Base-by-base conservation (phyloP, 53 echinoderm and acorn worm genomes). In the Mesocentrotus franciscanus region DNA sequence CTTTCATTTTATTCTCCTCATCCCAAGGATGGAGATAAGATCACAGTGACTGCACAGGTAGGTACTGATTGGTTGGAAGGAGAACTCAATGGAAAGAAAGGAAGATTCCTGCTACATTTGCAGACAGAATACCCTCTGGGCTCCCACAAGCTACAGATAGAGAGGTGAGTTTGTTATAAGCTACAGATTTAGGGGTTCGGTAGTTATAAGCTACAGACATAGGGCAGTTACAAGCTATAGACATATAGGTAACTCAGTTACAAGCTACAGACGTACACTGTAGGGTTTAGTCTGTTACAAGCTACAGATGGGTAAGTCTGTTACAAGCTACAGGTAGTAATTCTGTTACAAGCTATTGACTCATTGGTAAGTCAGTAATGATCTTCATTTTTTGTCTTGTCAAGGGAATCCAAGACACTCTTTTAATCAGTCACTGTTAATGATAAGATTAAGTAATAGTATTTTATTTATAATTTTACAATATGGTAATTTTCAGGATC, bases 41-140 rank as follows among this genome's bases (percentile, higher is more conserved):
- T 99, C 78, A 96, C 70, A 20, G 96, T 99, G 55, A 90, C 91
- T 56, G 96, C 96, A 42, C 97, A 96, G 87, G 97, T 99, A 55
- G 97, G 93, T 81, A 89, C 74, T 60, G 99, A 99, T 15, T 99
- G 99, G 99, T 94, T 98, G 30, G 94, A 97, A 35, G 99, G 98
- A 35, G 97, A 97, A 72, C 36, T 97, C 34, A 96, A 96, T 89
- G 99, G 99, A 60, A 93, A 89, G 78, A 92, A 96, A 90, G 99
- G 99, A 18, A 97, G 97, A 62, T 97, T 99, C 42, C 99, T 32
- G 71, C 99, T 36, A 92, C 92, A 33, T 99, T 99, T 96, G 96
- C 98, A 61, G 98, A 99, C 71, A 95, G 96, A 33, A 59, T 97
- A 71, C 98, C 99, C 29, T 24, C 95, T 62, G 96, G 97, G 60